A percentile compares a stretch with the other conserved stretches of the same genome.
Evolutionary conservation across 2,888 invertebrate species (phyloP).

Genomic region (Rhagophthalmus giganteus): DNA sequence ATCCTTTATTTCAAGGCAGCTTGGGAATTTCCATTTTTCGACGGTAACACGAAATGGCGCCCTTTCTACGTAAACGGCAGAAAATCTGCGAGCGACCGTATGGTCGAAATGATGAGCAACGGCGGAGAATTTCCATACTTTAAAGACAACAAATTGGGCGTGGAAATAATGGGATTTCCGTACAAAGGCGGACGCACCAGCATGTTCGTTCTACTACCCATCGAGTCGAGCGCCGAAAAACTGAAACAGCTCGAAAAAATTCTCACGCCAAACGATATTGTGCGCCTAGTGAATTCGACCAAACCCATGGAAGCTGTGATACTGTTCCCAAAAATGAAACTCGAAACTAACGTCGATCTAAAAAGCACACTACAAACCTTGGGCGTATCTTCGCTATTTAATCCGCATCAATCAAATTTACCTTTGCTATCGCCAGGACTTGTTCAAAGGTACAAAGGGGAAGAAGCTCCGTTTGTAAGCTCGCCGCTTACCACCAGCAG

Average conservation of each 20-base stretch:
- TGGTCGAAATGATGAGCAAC: constrained; percentile 70
- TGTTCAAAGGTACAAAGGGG: constrained; percentile 1
- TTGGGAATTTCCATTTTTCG: constrained; percentile 68
- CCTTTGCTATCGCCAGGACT: constrained; percentile 63
- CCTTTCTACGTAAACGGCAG: constrained; percentile 61
- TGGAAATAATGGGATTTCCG: constrained; percentile 69
- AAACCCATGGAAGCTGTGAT: constrained; percentile 59
- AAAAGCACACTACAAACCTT: constrained; percentile 60
- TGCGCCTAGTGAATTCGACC: constrained; percentile 58
- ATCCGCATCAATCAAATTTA: constrained; percentile 64
- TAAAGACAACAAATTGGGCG: constrained; percentile 57
- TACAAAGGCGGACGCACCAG: constrained; percentile 68
- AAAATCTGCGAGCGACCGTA: constrained; percentile 50
- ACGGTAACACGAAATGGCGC: constrained; percentile 60
- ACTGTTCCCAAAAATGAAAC: constrained; percentile 72
- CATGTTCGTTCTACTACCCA: constrained; percentile 70
- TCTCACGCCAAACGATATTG: constrained; percentile 58
- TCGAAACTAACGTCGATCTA: constrained; percentile 63
- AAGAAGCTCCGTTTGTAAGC: constrained; percentile 9
- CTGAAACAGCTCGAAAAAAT: constrained; percentile 57
- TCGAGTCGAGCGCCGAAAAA: constrained; percentile 54
- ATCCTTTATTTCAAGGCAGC: constrained; percentile 73
- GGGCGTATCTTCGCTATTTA: constrained; percentile 68
- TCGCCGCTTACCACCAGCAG: not conserved
- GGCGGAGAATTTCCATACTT: constrained; percentile 63